A percentile compares a stretch with the other conserved stretches of the same genome.
These are phyloP conservation scores for Garra rufa DNA, from an alignment of 2,113 vertebrate genomes.

Conservation along the genomic window DNA sequence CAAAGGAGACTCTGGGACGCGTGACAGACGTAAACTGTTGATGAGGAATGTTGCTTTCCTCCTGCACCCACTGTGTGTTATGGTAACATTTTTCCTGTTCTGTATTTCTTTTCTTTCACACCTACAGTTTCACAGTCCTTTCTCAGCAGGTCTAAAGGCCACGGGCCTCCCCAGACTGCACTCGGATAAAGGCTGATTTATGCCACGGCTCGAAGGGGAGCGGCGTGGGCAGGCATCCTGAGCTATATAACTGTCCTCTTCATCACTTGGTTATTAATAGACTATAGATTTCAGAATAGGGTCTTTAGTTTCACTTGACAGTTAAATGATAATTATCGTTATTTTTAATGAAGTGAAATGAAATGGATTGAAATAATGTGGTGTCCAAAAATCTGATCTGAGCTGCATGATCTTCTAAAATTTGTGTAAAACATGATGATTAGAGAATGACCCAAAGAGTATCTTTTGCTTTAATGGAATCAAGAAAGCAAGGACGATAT, in stretches of 20 bases:
- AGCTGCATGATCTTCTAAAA: neutral
- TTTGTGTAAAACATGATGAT: neutral
- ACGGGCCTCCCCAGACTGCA: constrained; percentile 49
- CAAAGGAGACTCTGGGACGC: constrained; percentile 43
- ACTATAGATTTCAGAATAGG: neutral
- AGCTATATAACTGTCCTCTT: constrained; percentile 19
- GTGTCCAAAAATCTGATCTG: neutral
- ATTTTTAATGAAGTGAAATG: neutral
- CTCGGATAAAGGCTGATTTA: constrained; percentile 54
- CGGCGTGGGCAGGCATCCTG: constrained; percentile 30
- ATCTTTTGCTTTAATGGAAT: neutral
- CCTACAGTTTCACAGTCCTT: constrained; percentile 66
- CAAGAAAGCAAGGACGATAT: neutral
- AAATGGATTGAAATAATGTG: neutral
- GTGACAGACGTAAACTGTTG: constrained; percentile 33
- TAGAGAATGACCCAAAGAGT: neutral
- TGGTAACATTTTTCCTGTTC: constrained; percentile 64
- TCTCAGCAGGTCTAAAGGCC: constrained; percentile 61
- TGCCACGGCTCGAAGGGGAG: constrained; percentile 30
- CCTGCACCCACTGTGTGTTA: constrained; percentile 62
- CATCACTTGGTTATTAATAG: constrained; percentile 2
- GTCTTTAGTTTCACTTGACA: neutral
- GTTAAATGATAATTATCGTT: neutral
- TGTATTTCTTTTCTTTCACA: constrained; percentile 67
- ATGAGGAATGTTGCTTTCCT: constrained; percentile 66